Evolutionary conservation across 2,888 invertebrate species (phyloP).

Genomic region (Sarcophaga carnaria): DNA sequence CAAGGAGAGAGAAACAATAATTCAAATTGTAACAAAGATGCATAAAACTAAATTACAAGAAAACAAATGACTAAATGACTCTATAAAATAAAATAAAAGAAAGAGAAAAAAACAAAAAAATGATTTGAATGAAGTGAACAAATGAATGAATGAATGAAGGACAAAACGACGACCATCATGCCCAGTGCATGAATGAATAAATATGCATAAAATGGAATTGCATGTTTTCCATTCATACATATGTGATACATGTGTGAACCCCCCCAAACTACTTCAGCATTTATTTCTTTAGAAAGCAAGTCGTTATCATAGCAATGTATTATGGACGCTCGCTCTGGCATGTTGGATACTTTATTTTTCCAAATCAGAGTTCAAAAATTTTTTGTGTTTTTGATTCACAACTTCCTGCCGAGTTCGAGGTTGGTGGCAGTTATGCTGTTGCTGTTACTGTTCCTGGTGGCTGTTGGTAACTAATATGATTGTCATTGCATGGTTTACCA

Average conservation of each 20-base stretch:
- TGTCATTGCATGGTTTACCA: conserved; percentile 28
- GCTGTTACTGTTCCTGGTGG: not conserved
- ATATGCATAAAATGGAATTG: not conserved
- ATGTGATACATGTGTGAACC: no score
- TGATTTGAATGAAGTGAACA: not conserved
- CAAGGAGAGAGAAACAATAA: conserved; percentile 53
- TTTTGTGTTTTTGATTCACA: not conserved
- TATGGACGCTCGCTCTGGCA: not conserved
- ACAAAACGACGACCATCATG: no score
- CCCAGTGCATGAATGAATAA: not conserved
- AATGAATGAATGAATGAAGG: not conserved
- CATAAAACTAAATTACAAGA: conserved; percentile 56
- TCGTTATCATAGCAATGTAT: not conserved
- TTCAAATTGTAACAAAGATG: conserved; percentile 56
- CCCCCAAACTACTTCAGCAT: not conserved
- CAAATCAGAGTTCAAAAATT: conserved; percentile 20
- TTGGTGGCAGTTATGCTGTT: not conserved
- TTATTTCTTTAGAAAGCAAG: not conserved
- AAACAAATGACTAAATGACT: conserved; percentile 39
- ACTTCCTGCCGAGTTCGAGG: not conserved
- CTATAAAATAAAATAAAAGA: not conserved
- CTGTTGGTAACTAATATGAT: not conserved
- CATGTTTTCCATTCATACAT: not conserved
- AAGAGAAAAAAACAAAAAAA: no score
- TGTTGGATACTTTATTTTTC: not conserved